These are phyloP conservation scores for Cylloceria caligata DNA, from an alignment of 2,888 invertebrate genomes.

Conservation along the genomic window DNA sequence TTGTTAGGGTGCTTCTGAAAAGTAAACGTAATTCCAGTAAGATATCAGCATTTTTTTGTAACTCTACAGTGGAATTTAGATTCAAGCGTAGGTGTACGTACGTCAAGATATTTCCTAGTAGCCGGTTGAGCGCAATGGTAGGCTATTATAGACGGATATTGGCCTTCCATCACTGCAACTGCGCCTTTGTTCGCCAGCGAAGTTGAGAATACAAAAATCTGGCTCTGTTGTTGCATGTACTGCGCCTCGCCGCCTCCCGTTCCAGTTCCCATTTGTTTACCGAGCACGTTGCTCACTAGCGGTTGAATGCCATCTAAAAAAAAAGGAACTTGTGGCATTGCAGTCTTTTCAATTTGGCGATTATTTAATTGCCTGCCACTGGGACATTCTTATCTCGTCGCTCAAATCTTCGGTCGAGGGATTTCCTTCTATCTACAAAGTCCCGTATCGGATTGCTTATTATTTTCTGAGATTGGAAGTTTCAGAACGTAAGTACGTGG, in stretches of 20 bases:
- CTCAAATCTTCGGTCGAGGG: too few relatives aligned
- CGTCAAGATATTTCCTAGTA: constrained; percentile 97
- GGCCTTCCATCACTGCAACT: constrained; percentile 95
- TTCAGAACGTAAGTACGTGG: too few relatives aligned
- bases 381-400: too few relatives aligned
- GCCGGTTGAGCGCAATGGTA: constrained; percentile 98
- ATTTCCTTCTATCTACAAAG: too few relatives aligned
- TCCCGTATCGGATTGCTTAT: too few relatives aligned
- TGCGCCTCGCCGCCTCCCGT: constrained; percentile 92
- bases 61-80: background rate
- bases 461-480: too few relatives aligned
- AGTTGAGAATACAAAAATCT: constrained; percentile 99
- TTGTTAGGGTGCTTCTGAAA: constrained; percentile 95
- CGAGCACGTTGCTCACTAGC: constrained; percentile 91
- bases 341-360: background rate
- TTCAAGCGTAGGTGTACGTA: constrained; percentile 77
- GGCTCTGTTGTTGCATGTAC: constrained; percentile 98
- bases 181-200: constrained; percentile 97
- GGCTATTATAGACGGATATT: constrained; percentile 96
- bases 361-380: too few relatives aligned
- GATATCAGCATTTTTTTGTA: background rate
- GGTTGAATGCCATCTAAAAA: constrained; percentile 89
- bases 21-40: background rate
- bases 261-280: constrained; percentile 90
- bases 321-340: constrained; percentile 21